These are phyloP conservation scores for Botrylloides violaceus DNA, from an alignment of 23 tunicate species.

Conservation along the genomic window DNA sequence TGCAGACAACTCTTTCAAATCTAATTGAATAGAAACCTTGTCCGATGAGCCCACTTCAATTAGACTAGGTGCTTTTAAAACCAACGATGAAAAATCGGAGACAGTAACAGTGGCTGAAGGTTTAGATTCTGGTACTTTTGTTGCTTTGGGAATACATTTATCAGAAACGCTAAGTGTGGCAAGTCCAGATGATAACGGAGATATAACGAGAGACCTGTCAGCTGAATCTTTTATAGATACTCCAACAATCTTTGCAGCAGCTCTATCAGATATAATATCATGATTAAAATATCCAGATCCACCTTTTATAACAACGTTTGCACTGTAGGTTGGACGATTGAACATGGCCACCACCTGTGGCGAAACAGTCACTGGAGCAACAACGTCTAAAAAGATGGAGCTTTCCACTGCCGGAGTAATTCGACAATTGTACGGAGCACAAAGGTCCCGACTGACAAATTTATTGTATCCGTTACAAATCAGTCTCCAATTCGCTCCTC, in stretches of 20 bases:
- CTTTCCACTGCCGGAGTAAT: conserved; percentile 39
- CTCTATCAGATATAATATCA: conserved; percentile 9
- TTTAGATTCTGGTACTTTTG: conserved; percentile 5
- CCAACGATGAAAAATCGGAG: conserved; percentile 16
- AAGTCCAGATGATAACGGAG: conserved; percentile 31
- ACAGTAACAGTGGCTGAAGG: neutral
- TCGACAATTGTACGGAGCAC: conserved; percentile 13
- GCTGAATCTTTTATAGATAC: conserved; percentile 11
- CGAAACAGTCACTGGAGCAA: conserved; percentile 18
- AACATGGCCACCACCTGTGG: conserved; percentile 31
- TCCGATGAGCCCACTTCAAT: conserved; percentile 10
- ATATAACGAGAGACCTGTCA: conserved; percentile 1
- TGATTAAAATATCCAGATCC: conserved; percentile 68
- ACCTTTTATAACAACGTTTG: conserved; percentile 32
- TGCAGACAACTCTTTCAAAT: conserved; percentile 21
- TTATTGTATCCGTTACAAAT: neutral
- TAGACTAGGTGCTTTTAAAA: neutral
- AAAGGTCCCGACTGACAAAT: conserved; percentile 2
- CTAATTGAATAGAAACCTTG: neutral
- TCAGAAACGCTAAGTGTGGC: conserved; percentile 31
- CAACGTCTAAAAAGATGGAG: conserved; percentile 39
- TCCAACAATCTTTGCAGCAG: conserved; percentile 16
- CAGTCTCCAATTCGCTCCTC: conserved; percentile 10
- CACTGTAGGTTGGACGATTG: conserved; percentile 47
- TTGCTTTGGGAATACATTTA: conserved; percentile 32